Evolutionary conservation across 2,888 invertebrate species (phyloP).

Genomic region (Andrena dorsata): DNA sequence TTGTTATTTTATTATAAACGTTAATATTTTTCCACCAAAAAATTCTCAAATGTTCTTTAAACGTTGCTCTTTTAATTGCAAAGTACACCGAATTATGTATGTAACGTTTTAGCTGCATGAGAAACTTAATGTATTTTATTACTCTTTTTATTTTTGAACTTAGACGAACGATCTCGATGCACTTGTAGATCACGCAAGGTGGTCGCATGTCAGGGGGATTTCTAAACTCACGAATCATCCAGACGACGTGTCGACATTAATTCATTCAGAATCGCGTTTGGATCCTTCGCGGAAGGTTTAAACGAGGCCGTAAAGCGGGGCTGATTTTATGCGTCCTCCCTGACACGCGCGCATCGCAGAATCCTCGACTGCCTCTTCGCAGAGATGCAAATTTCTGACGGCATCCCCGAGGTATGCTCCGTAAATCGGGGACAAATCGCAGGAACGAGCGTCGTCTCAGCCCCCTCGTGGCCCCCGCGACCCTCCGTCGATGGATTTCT

Average conservation of each 20-base stretch:
- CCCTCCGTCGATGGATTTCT: conserved; percentile 19
- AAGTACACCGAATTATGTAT: no score
- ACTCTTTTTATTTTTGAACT: background rate
- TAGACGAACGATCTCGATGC: background rate
- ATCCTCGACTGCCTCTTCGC: conserved; percentile 24
- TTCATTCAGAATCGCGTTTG: conserved; percentile 72
- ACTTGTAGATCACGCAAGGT: background rate
- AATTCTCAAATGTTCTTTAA: no score
- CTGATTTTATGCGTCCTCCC: conserved; percentile 45
- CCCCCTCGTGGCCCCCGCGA: conserved; percentile 19
- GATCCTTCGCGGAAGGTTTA: conserved; percentile 47
- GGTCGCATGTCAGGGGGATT: background rate
- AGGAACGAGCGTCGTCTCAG: conserved; percentile 21
- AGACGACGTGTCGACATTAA: conserved; percentile 67
- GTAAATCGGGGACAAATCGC: conserved; percentile 67
- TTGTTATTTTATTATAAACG: no score
- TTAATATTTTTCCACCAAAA: no score
- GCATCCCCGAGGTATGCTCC: conserved; percentile 22
- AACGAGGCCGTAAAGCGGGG: conserved; percentile 64
- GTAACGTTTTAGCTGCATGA: no score
- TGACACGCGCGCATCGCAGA: conserved; percentile 34
- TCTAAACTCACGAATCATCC: background rate
- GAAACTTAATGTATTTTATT: background rate
- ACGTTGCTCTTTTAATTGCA: no score
- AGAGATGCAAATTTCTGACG: conserved; percentile 63